These are phyloP conservation scores for Numenius phaeopus DNA, from an alignment of 2,797 vertebrate species.

Conservation along the genomic window DNA sequence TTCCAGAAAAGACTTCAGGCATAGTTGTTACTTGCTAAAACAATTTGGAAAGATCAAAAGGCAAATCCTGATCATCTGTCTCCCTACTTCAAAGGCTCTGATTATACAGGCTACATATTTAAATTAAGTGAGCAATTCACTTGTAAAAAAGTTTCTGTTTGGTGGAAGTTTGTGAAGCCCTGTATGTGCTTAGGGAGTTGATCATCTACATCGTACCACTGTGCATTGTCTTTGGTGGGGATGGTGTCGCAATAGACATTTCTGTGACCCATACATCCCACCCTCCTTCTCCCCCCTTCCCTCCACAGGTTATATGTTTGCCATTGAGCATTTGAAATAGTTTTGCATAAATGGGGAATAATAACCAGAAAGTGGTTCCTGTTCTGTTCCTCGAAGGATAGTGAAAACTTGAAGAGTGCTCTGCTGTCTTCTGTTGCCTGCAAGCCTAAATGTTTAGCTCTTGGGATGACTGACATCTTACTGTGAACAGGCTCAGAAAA, in stretches of 20 bases:
- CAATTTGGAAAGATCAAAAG: conserved; percentile 79
- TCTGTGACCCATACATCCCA: not conserved
- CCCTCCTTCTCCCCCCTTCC: not conserved
- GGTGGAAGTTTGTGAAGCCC: not conserved
- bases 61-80: conserved; percentile 74
- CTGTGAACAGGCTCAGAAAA: not conserved
- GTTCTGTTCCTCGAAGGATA: not conserved
- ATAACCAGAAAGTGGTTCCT: not conserved
- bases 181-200: conserved; percentile 2
- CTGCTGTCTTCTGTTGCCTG: not conserved
- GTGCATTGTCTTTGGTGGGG: not conserved
- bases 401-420: not conserved
- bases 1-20: conserved; percentile 63
- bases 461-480: not conserved
- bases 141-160: conserved; percentile 37
- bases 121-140: conserved; percentile 68
- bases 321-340: conserved; percentile 52
- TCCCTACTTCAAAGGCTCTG: conserved; percentile 76
- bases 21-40: conserved; percentile 72
- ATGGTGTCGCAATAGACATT: not conserved
- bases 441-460: not conserved
- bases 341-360: conserved; percentile 39
- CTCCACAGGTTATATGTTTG: conserved; percentile 28
- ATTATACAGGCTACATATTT: conserved; percentile 74
- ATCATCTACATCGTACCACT: not conserved